Conservation (phyloP, 2,113 vertebrate species). For the Nothocercus nigrocapillus region DNA sequence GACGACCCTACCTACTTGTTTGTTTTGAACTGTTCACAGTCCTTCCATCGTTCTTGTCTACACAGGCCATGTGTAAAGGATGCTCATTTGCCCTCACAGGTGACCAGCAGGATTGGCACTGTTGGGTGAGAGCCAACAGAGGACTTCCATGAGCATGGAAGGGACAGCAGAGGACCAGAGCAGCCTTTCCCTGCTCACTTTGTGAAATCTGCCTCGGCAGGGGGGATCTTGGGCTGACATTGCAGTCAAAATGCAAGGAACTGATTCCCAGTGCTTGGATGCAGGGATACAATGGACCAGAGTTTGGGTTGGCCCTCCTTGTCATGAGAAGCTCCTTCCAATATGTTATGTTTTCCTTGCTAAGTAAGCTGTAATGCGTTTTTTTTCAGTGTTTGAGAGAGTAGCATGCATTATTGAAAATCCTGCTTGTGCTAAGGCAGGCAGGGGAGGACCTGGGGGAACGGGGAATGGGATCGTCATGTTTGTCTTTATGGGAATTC, state of each 20-base stretch:
- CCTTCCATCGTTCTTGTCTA: not conserved
- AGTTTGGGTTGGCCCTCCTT: not conserved
- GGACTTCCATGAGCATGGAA: rapidly evolving
- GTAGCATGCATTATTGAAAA: not conserved
- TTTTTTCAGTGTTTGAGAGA: not conserved
- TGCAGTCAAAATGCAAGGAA: not conserved
- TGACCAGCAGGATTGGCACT: not conserved
- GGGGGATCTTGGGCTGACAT: not conserved
- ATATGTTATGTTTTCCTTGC: not conserved
- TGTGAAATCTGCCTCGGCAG: not conserved
- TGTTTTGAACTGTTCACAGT: not conserved
- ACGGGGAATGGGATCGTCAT: not conserved
- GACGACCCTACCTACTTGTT: not conserved
- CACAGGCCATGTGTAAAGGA: not conserved
- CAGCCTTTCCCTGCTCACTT: not conserved
- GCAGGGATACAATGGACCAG: not conserved
- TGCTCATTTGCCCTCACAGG: rapidly evolving
- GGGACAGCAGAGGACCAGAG: rapidly evolving
- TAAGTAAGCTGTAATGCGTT: not conserved
- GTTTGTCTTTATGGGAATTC: not conserved
- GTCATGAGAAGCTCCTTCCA: not conserved
- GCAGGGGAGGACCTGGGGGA: not conserved
- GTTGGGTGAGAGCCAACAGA: not conserved
- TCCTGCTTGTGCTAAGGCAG: rapidly evolving
- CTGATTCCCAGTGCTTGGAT: not conserved